phyloP scores from a whole-genome alignment of 2,797 vertebrate genomes.

The Buceros bicornis region DNA sequence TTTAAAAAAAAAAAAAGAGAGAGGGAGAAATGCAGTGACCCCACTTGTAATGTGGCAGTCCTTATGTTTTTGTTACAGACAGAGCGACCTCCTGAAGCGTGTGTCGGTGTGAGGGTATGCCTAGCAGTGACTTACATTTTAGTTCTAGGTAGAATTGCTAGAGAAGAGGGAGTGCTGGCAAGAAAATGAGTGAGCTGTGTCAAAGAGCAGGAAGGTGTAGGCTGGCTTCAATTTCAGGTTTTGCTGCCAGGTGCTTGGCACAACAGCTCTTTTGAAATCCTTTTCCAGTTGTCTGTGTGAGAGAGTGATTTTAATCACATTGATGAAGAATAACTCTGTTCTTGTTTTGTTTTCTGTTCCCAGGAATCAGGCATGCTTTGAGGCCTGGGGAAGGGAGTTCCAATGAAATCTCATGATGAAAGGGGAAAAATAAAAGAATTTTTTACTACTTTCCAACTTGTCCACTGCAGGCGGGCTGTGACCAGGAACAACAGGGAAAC shows the following conservation, averaged over 20 bases:
- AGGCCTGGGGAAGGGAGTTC: conserved; percentile 7
- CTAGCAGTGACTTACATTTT: neutral
- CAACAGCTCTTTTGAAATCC: conserved; percentile 49
- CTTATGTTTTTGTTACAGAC: neutral
- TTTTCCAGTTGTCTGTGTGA: conserved; percentile 29
- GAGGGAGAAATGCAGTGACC: neutral
- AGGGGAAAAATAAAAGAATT: neutral
- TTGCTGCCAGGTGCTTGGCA: conserved; percentile 60
- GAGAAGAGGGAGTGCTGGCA: neutral
- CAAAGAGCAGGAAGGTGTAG: conserved; percentile 47
- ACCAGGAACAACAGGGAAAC: neutral
- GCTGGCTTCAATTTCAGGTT: conserved; percentile 62
- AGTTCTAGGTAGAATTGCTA: neutral
- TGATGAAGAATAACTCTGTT: conserved; percentile 30
- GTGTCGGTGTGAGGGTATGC: neutral
- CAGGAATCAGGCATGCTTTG: neutral
- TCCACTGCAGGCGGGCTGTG: neutral
- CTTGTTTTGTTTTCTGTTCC: conserved; percentile 39
- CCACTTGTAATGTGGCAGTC: accelerated
- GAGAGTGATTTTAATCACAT: conserved; percentile 48
- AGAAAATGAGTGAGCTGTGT: conserved; percentile 13
- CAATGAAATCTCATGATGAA: conserved; percentile 10
- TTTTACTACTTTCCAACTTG: neutral
- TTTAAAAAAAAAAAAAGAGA: neutral
- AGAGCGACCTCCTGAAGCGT: neutral